A percentile compares a stretch with the other conserved stretches of the same genome.
These are phyloP conservation scores for Montipora foliosa DNA, from an alignment of 64 coral and sea anemone species.

Conservation along the genomic window DNA sequence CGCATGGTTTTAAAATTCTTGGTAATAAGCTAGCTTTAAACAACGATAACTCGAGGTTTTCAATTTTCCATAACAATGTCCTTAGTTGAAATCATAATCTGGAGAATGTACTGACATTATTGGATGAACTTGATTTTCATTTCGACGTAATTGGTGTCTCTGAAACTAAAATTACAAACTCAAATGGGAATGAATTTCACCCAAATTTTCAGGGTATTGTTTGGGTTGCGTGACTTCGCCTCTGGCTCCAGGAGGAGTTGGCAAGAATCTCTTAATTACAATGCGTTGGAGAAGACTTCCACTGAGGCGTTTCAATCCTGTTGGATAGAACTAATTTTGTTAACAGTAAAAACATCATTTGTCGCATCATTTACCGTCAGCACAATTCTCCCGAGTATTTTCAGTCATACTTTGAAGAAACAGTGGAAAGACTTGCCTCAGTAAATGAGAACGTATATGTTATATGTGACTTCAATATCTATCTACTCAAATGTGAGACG, in stretches of 20 bases:
- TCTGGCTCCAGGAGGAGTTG: slow-evolving; percentile 21
- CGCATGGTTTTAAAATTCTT: too few species aligned
- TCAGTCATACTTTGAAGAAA: slow-evolving; percentile 33
- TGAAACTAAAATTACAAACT: slow-evolving; percentile 46
- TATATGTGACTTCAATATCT: slow-evolving; percentile 38
- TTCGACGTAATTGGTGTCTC: slow-evolving; percentile 45
- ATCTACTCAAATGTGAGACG: slow-evolving; percentile 39
- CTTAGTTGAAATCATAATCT: slow-evolving; percentile 34
- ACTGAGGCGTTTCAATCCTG: slow-evolving; percentile 33
- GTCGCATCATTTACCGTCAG: slow-evolving; percentile 31
- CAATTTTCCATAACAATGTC: slow-evolving; percentile 48
- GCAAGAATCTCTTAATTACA: slow-evolving; percentile 23
- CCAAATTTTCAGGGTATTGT: slow-evolving; percentile 31
- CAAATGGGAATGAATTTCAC: slow-evolving; percentile 2
- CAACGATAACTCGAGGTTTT: neutral
- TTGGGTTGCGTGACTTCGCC: slow-evolving; percentile 36
- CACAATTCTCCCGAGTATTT: slow-evolving; percentile 42
- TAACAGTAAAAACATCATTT: slow-evolving; percentile 52
- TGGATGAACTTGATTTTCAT: slow-evolving; percentile 42
- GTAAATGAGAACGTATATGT: neutral
- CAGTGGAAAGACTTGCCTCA: neutral
- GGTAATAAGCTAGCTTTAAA: too few species aligned
- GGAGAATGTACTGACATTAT: slow-evolving; percentile 45
- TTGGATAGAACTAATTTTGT: slow-evolving; percentile 31
- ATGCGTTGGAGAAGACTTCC: neutral